Evolutionary conservation across 2,888 invertebrate species (phyloP).

Genomic region (Caenorhabditis angaria): DNA sequence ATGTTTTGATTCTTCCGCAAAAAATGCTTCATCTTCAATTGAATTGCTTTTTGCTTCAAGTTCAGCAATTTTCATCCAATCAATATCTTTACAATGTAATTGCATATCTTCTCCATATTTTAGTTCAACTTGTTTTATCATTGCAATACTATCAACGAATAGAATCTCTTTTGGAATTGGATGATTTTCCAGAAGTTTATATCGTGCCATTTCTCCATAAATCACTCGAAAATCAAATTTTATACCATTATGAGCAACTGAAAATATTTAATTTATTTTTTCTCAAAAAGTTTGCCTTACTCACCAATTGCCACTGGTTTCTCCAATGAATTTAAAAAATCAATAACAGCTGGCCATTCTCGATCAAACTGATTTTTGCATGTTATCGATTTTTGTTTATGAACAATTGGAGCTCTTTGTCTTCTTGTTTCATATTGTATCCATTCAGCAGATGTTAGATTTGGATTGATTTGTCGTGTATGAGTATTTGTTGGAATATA

Average conservation of each 20-base stretch:
- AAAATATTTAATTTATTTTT: too few species aligned
- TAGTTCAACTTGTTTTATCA: conserved; percentile 53
- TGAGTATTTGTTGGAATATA: conserved; percentile 29
- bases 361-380: conserved; percentile 24
- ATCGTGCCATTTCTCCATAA: conserved; percentile 56
- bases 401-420: conserved; percentile 10
- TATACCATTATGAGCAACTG: conserved; percentile 58
- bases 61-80: conserved; percentile 12
- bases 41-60: background rate
- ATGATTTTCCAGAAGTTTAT: conserved; percentile 28
- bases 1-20: too few species aligned
- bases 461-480: conserved; percentile 59
- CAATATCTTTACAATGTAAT: conserved; percentile 14
- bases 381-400: conserved; percentile 10
- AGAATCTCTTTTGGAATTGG: conserved; percentile 37
- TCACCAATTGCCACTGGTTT: conserved; percentile 53
- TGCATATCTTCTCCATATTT: conserved; percentile 9
- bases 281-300: conserved; percentile 14
- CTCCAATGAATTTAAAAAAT: conserved; percentile 51
- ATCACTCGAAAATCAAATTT: conserved; percentile 64
- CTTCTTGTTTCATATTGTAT: conserved; percentile 45
- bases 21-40: too few species aligned
- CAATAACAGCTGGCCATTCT: conserved; percentile 50
- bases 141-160: conserved; percentile 59
- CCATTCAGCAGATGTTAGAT: conserved; percentile 57